A percentile compares a stretch with the other conserved stretches of the same genome.
These are phyloP conservation scores for Gouania willdenowi DNA, from an alignment of 2,797 vertebrate genomes.

Conservation along the genomic window DNA sequence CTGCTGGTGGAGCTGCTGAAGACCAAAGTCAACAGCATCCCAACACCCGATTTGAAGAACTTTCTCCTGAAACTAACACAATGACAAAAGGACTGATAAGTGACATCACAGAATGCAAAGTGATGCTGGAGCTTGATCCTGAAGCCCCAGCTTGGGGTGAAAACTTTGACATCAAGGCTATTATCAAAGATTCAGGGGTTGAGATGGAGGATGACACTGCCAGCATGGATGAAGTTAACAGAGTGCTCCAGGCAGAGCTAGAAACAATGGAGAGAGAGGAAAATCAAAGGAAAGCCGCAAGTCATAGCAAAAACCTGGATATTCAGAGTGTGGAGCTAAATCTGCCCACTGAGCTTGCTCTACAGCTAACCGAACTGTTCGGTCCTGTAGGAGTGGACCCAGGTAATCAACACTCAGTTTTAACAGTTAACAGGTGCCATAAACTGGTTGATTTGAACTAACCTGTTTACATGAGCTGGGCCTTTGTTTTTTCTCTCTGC, in stretches of 20 bases:
- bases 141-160: neutral
- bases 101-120: neutral
- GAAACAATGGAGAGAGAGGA: conserved; percentile 59
- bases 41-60: neutral
- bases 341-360: conserved; percentile 89
- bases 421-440: too few species aligned
- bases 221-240: conserved; percentile 46
- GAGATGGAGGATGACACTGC: conserved; percentile 43
- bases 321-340: conserved; percentile 89
- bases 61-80: neutral
- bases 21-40: conserved; percentile 1
- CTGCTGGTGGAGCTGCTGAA: conserved; percentile 4
- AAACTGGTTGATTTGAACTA: too few species aligned
- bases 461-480: too few species aligned
- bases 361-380: conserved; percentile 92
- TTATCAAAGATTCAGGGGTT: conserved; percentile 16
- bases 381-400: conserved; percentile 92
- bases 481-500: too few species aligned
- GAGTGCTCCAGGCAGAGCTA: conserved; percentile 50
- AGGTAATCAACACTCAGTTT: conserved; percentile 75
- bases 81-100: conserved; percentile 3
- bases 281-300: conserved; percentile 41
- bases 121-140: neutral
- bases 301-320: conserved; percentile 60
- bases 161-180: conserved; percentile 8